Percentiles rank a stretch among this genome's conserved stretches.
phyloP scores from a whole-genome alignment of 2,888 invertebrate genomes.

The Bruchidius siliquastri region DNA sequence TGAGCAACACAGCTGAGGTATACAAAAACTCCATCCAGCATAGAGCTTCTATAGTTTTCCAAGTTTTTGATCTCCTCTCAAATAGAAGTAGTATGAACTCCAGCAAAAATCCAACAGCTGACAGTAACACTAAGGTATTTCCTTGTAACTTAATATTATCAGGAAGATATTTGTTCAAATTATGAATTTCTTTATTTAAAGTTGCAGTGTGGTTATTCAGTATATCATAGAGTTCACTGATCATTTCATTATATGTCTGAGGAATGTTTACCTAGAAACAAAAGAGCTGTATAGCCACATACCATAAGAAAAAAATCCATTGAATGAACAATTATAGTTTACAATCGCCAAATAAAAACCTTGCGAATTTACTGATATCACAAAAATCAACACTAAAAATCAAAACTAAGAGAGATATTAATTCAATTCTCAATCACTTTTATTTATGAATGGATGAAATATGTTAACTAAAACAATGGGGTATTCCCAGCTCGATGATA shows the following conservation, averaged over 20 bases:
- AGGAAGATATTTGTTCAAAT: slow-evolving; percentile 16
- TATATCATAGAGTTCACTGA: slow-evolving; percentile 1
- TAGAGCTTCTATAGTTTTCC: slow-evolving; percentile 27
- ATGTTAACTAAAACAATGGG: too few species aligned
- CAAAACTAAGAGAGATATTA: too few species aligned
- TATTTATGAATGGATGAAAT: too few species aligned
- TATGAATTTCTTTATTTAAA: slow-evolving; percentile 4
- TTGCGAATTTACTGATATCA: too few species aligned
- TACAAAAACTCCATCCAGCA: slow-evolving; percentile 28
- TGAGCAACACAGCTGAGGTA: slow-evolving; percentile 17
- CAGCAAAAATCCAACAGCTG: slow-evolving; percentile 24
- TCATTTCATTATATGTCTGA: neutral
- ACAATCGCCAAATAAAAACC: too few species aligned
- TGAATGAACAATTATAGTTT: too few species aligned
- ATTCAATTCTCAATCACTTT: too few species aligned
- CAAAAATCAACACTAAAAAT: too few species aligned
- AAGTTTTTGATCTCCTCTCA: slow-evolving; percentile 15
- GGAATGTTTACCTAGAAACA: neutral
- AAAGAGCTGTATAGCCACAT: too few species aligned
- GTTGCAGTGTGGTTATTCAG: neutral
- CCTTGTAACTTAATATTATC: slow-evolving; percentile 12
- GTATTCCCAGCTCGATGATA: too few species aligned
- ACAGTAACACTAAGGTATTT: slow-evolving; percentile 15
- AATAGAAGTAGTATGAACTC: slow-evolving; percentile 23
- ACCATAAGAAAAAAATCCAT: too few species aligned